These are phyloP conservation scores for Mesochorus sp. DNA, from an alignment of 2,888 invertebrate species.

Conservation along the genomic window DNA sequence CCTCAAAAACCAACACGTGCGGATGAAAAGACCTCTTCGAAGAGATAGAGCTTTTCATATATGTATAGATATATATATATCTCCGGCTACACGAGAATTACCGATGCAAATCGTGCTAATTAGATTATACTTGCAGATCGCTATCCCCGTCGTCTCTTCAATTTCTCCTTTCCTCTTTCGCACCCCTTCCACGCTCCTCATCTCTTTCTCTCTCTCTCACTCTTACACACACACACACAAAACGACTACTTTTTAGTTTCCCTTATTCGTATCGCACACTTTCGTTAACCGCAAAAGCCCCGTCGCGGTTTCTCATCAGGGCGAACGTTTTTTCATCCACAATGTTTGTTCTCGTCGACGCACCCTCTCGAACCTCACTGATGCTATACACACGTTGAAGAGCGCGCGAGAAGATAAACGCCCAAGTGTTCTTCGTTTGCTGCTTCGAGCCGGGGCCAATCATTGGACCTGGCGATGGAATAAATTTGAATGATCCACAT, in stretches of 20 bases:
- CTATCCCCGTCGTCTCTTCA: conserved; percentile 26
- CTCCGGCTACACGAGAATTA: conserved; percentile 59
- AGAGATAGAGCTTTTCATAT: neutral
- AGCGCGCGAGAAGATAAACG: neutral
- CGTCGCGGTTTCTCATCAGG: conserved; percentile 5
- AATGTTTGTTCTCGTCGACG: conserved; percentile 47
- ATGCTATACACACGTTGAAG: neutral
- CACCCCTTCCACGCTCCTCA: neutral
- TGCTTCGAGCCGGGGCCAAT: neutral
- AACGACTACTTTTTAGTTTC: neutral
- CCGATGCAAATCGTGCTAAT: conserved; percentile 68
- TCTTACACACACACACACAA: too few relatives aligned
- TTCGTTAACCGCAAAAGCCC: conserved; percentile 38
- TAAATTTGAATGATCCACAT: conserved; percentile 39
- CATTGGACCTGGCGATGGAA: conserved; percentile 31
- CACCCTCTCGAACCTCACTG: conserved; percentile 1
- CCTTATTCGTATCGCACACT: conserved; percentile 41
- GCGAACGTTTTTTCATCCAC: conserved; percentile 9
- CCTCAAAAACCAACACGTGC: conserved; percentile 38
- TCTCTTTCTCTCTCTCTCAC: conserved; percentile 8
- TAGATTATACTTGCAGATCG: conserved; percentile 69
- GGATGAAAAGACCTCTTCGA: conserved; percentile 14
- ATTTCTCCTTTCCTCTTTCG: neutral
- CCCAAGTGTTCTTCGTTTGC: conserved; percentile 19
- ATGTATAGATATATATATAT: conserved; percentile 4